Evolutionary conservation across 2,888 invertebrate genomes (phyloP).

Genomic region (Podotricha telesiphe): DNA sequence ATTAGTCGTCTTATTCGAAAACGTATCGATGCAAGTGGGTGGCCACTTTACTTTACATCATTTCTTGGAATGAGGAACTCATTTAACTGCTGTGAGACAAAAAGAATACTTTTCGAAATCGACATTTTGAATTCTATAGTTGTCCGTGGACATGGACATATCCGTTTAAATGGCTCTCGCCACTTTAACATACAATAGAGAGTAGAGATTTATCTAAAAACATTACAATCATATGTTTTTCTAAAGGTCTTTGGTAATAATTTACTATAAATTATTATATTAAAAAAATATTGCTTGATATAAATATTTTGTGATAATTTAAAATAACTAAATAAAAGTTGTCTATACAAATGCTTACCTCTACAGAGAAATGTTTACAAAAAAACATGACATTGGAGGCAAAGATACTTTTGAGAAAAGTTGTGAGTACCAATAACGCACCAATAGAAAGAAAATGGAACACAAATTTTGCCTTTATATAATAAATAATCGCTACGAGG

Average conservation of each 20-base stretch:
- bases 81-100: not conserved
- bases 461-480: too few species aligned
- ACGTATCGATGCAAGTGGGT: constrained; percentile 15
- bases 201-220: too few species aligned
- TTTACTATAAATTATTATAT: not conserved
- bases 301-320: constrained; percentile 11
- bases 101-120: not conserved
- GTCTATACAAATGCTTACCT: not conserved
- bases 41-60: constrained; percentile 17
- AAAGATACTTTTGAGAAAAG: not conserved
- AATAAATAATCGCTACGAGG: too few species aligned
- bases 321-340: too few species aligned
- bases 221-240: too few species aligned
- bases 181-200: too few species aligned
- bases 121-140: too few species aligned
- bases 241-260: too few species aligned
- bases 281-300: too few species aligned
- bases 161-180: too few species aligned
- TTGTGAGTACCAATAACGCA: not conserved
- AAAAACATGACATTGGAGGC: not conserved
- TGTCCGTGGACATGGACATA: too few species aligned
- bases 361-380: not conserved
- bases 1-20: not conserved
- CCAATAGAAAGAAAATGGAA: not conserved
- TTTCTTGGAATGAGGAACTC: not conserved